These are phyloP conservation scores for Enteromius afrohamiltoni DNA, from an alignment of 2,797 vertebrate species.

Conservation along the genomic window DNA sequence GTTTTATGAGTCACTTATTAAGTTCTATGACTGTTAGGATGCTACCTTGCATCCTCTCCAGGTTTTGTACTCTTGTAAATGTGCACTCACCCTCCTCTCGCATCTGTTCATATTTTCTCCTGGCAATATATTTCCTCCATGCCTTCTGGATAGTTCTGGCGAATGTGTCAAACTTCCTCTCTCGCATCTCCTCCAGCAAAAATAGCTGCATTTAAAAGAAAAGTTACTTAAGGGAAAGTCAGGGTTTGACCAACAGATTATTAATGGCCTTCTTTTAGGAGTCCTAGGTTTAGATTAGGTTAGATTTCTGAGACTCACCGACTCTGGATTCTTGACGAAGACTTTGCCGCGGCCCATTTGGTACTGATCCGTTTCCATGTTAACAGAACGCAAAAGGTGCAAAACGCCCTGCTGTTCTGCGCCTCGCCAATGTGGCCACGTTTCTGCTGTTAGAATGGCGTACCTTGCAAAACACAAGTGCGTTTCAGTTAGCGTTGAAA, in stretches of 20 bases:
- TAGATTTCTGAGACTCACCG: constrained; percentile 73
- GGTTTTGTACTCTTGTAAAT: neutral
- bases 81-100: constrained; percentile 88
- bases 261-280: neutral
- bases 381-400: constrained; percentile 88
- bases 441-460: constrained; percentile 91
- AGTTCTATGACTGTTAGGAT: neutral
- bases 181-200: constrained; percentile 95
- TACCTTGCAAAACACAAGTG: constrained; percentile 78
- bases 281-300: too few species aligned
- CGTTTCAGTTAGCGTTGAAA: constrained; percentile 1
- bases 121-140: constrained; percentile 87
- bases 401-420: constrained; percentile 91
- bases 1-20: neutral
- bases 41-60: neutral
- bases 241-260: neutral
- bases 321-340: constrained; percentile 97
- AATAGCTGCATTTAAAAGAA: constrained; percentile 78
- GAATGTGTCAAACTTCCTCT: constrained; percentile 93
- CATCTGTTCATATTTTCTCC: constrained; percentile 95
- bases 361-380: constrained; percentile 95
- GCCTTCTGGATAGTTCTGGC: constrained; percentile 95
- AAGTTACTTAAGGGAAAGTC: neutral
- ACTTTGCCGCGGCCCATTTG: constrained; percentile 93
- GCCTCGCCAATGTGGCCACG: constrained; percentile 89